phyloP scores from a whole-genome alignment of 2,888 invertebrate genomes.

The Melieria picta region DNA sequence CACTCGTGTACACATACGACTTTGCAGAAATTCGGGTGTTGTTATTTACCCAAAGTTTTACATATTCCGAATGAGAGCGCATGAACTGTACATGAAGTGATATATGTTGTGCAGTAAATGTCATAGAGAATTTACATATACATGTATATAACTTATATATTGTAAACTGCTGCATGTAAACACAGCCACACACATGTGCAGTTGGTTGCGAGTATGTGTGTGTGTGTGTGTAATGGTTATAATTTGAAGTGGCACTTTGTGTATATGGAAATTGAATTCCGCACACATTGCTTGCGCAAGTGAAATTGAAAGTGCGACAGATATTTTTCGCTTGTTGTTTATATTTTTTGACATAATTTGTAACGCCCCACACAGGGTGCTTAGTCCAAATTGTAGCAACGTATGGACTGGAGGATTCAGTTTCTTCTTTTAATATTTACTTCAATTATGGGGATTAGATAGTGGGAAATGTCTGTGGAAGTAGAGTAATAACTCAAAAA shows the following conservation, averaged over 20 bases:
- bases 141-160: background rate
- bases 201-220: background rate
- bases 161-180: background rate
- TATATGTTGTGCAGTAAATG: background rate
- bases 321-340: background rate
- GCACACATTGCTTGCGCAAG: slow-evolving; percentile 35
- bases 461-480: background rate
- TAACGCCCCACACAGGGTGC: too few relatives aligned
- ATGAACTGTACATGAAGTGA: too few relatives aligned
- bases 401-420: too few relatives aligned
- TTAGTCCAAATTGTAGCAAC: too few relatives aligned
- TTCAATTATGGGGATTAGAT: background rate
- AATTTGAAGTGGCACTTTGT: slow-evolving; percentile 3
- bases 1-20: background rate
- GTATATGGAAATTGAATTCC: slow-evolving; percentile 18
- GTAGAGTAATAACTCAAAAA: background rate
- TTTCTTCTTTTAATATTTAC: too few relatives aligned
- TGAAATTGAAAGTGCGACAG: slow-evolving; percentile 47
- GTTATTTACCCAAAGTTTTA: slow-evolving; percentile 7
- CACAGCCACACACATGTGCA: background rate
- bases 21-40: slow-evolving; percentile 30
- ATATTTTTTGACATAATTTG: background rate
- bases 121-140: slow-evolving; percentile 4
- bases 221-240: slow-evolving; percentile 4
- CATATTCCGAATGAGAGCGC: too few relatives aligned